Percentiles rank a stretch among this genome's conserved stretches.
Conservation (phyloP, 2,888 invertebrate species). For the Drosophila aldrichi region DNA sequence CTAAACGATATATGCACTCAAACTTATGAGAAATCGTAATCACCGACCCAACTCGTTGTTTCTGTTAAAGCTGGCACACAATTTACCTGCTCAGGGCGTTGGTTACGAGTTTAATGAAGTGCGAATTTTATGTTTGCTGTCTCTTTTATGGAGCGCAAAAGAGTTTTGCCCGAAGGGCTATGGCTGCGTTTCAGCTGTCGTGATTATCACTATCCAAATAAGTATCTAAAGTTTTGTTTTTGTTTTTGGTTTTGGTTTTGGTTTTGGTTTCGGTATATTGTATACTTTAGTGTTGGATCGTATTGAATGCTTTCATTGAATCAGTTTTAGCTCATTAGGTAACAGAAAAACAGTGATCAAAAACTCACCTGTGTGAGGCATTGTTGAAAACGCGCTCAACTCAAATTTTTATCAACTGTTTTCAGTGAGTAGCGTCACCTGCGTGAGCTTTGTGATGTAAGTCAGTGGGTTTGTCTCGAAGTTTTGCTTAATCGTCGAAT, state of each 20-base stretch:
- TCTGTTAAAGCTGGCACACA: background rate
- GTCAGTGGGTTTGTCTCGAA: conserved; percentile 34
- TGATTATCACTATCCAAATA: conserved; percentile 33
- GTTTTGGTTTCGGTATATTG: background rate
- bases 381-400: conserved; percentile 47
- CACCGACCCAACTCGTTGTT: conserved; percentile 13
- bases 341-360: conserved; percentile 16
- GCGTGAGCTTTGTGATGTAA: conserved; percentile 55
- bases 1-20: background rate
- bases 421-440: conserved; percentile 39
- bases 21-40: conserved; percentile 28
- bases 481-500: conserved; percentile 70
- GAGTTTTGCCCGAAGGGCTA: conserved; percentile 20
- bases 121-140: conserved; percentile 56
- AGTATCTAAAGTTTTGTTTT: conserved; percentile 19
- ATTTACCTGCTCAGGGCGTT: conserved; percentile 5
- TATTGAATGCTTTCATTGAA: conserved; percentile 47
- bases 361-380: conserved; percentile 77
- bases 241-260: background rate
- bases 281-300: conserved; percentile 26
- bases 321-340: conserved; percentile 62
- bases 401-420: conserved; percentile 52
- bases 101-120: conserved; percentile 49
- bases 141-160: conserved; percentile 20
- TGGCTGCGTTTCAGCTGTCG: conserved; percentile 22